These are phyloP conservation scores for Ataeniobius toweri DNA, from an alignment of 2,797 vertebrate genomes.

Conservation along the genomic window DNA sequence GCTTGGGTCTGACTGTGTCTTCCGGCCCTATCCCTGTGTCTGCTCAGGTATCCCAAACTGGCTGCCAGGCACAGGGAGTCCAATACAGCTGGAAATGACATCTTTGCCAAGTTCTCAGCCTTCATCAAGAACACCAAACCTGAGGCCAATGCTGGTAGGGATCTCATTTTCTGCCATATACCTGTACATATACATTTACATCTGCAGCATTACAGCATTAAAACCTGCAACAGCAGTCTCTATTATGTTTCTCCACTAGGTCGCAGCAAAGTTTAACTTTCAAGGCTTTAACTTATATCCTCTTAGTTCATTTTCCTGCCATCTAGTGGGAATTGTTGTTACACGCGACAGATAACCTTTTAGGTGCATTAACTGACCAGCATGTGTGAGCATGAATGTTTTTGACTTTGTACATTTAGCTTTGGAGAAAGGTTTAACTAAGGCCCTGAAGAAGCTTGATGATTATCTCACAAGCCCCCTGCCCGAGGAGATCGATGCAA, in stretches of 20 bases:
- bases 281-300: not conserved
- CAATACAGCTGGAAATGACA: conserved; percentile 95
- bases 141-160: conserved; percentile 91
- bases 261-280: conserved; percentile 61
- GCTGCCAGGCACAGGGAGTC: conserved; percentile 91
- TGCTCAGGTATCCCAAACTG: conserved; percentile 91
- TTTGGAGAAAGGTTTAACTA: conserved; percentile 88
- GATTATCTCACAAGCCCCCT: conserved; percentile 88
- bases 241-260: conserved; percentile 61
- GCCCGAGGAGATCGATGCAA: conserved; percentile 90
- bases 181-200: conserved; percentile 17
- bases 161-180: conserved; percentile 47
- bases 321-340: conserved; percentile 39
- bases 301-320: conserved; percentile 43
- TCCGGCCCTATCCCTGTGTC: conserved; percentile 26
- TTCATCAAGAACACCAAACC: conserved; percentile 95
- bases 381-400: not conserved
- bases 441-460: conserved; percentile 90
- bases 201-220: not conserved
- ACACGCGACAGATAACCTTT: not conserved
- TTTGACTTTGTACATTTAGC: conserved; percentile 65
- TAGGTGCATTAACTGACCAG: not conserved
- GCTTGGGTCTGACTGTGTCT: conserved; percentile 51
- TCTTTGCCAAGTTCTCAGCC: conserved; percentile 97
- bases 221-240: not conserved